These are phyloP conservation scores for Tautogolabrus adspersus DNA, from an alignment of 2,113 vertebrate genomes.

Conservation along the genomic window DNA sequence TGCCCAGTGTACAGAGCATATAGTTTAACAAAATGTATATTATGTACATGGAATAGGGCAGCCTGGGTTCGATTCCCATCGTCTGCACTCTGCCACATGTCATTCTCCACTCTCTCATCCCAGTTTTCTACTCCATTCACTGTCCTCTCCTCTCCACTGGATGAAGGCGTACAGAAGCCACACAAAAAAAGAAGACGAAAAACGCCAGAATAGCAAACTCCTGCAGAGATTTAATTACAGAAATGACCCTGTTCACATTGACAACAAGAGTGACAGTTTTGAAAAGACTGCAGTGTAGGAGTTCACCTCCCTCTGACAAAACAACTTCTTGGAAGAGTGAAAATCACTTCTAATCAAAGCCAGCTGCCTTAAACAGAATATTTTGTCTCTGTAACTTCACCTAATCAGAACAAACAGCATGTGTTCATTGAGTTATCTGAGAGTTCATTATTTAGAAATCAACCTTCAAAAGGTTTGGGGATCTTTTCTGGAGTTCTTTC, in stretches of 20 bases:
- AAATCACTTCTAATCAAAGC: slow-evolving; percentile 23
- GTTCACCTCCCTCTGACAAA: slow-evolving; percentile 18
- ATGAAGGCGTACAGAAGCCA: too few species aligned
- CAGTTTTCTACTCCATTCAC: too few species aligned
- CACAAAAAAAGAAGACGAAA: too few species aligned
- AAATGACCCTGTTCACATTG: slow-evolving; percentile 11
- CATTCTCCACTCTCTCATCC: too few species aligned
- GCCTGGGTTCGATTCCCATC: too few species aligned
- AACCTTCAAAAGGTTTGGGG: too few species aligned
- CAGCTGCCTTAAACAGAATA: slow-evolving; percentile 33
- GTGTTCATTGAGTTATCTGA: not conserved
- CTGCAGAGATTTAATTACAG: not conserved
- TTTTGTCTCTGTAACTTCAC: not conserved
- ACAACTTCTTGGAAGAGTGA: slow-evolving; percentile 29
- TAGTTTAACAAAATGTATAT: too few species aligned
- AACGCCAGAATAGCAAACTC: not conserved
- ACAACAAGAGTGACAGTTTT: not conserved
- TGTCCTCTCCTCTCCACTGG: too few species aligned
- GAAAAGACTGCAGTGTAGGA: slow-evolving; percentile 15
- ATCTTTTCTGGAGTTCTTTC: too few species aligned
- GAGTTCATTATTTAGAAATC: not conserved
- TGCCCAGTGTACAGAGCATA: too few species aligned
- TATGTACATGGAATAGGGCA: too few species aligned
- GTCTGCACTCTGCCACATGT: too few species aligned
- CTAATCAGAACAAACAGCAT: slow-evolving; percentile 12